A percentile compares a stretch with the other conserved stretches of the same genome.
These are phyloP conservation scores for Cancer borealis DNA, from an alignment of 2,888 invertebrate genomes.

Conservation along the genomic window DNA sequence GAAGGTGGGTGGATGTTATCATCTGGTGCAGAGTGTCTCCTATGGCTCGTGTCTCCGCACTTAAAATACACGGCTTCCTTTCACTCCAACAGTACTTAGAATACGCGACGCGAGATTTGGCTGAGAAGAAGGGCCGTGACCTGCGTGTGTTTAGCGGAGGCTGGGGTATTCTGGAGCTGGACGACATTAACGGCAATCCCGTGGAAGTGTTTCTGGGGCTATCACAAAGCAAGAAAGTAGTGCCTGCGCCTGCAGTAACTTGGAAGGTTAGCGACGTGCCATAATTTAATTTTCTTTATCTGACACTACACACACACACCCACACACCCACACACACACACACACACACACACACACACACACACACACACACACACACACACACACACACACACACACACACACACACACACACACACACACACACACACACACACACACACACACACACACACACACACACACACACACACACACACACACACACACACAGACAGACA, in stretches of 20 bases:
- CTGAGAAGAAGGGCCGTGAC: conserved; percentile 52
- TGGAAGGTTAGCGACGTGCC: conserved; percentile 76
- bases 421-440: background rate
- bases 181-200: conserved; percentile 69
- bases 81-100: conserved; percentile 52
- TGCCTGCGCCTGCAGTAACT: conserved; percentile 77
- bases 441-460: conserved; percentile 34
- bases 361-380: no score
- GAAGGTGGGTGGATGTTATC: conserved; percentile 77
- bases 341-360: background rate
- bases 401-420: no score
- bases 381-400: background rate
- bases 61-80: background rate
- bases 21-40: background rate
- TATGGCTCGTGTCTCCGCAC: background rate
- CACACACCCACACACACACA: background rate
- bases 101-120: conserved; percentile 64
- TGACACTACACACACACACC: background rate
- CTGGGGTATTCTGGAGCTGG: conserved; percentile 65
- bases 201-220: conserved; percentile 70
- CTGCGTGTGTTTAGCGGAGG: conserved; percentile 76
- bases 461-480: background rate
- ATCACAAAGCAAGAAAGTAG: conserved; percentile 56
- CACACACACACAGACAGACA: no score
- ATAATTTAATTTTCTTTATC: background rate